Evolutionary conservation across 2,888 invertebrate genomes (phyloP).

Genomic region (Phorcus lineatus): DNA sequence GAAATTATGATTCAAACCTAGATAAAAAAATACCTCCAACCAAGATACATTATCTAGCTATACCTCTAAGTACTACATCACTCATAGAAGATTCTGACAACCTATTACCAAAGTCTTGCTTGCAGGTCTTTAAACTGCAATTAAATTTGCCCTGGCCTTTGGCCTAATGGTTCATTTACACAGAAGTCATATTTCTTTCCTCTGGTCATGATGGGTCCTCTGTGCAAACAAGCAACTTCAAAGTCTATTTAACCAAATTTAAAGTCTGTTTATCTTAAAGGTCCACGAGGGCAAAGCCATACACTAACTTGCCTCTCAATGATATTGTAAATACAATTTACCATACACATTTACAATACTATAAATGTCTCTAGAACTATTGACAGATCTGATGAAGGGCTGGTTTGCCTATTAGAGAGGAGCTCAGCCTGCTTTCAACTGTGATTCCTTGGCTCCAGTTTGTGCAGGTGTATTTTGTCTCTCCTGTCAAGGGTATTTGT

Average conservation of each 20-base stretch:
- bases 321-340: conserved; percentile 14
- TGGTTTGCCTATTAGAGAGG: neutral
- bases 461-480: neutral
- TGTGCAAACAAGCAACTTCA: neutral
- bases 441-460: neutral
- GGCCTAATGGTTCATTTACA: neutral
- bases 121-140: neutral
- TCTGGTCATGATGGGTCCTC: neutral
- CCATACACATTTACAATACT: too few species aligned
- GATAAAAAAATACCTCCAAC: too few species aligned
- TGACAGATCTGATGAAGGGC: neutral
- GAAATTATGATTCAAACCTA: too few species aligned
- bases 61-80: too few species aligned
- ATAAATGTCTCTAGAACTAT: too few species aligned
- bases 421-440: too few species aligned
- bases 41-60: too few species aligned
- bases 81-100: too few species aligned
- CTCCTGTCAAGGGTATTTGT: neutral
- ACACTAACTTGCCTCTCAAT: neutral
- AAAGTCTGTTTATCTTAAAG: too few species aligned
- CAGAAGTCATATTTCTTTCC: neutral
- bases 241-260: neutral
- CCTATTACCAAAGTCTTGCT: too few species aligned
- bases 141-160: neutral
- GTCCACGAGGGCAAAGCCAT: neutral